Evolutionary conservation across 2,113 vertebrate genomes (phyloP).

Genomic region (Sturnira hondurensis): DNA sequence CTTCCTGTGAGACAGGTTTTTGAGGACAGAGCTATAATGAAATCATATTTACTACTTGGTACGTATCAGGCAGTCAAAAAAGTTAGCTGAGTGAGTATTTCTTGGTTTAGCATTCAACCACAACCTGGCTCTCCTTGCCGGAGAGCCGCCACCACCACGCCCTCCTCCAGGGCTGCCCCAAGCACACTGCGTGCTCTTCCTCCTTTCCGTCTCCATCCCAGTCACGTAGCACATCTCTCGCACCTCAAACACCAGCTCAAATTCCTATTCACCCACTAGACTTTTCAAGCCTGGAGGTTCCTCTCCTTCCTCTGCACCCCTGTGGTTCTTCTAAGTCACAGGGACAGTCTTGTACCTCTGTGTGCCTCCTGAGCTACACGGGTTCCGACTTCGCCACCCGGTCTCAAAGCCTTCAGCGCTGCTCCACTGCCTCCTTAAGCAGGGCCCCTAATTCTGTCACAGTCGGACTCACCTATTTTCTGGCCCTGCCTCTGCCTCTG

Average conservation of each 20-base stretch:
- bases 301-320: background rate
- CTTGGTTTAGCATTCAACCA: background rate
- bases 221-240: fast-evolving
- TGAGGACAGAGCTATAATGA: background rate
- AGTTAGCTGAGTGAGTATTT: background rate
- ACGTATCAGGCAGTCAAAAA: background rate
- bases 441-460: background rate
- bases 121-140: background rate
- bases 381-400: fast-evolving
- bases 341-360: background rate
- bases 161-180: background rate
- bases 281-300: background rate
- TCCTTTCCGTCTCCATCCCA: background rate
- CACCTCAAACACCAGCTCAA: background rate
- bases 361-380: too few relatives aligned
- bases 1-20: background rate
- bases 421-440: background rate
- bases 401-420: background rate
- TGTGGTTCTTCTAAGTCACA: background rate
- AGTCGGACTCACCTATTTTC: background rate
- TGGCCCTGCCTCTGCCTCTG: background rate
- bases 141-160: fast-evolving
- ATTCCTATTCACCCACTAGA: fast-evolving
- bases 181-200: background rate
- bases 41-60: background rate